Percentiles rank a stretch among this genome's conserved stretches.
Evolutionary conservation across 2,888 invertebrate species (phyloP).

Genomic region (Rhingia rostrata): DNA sequence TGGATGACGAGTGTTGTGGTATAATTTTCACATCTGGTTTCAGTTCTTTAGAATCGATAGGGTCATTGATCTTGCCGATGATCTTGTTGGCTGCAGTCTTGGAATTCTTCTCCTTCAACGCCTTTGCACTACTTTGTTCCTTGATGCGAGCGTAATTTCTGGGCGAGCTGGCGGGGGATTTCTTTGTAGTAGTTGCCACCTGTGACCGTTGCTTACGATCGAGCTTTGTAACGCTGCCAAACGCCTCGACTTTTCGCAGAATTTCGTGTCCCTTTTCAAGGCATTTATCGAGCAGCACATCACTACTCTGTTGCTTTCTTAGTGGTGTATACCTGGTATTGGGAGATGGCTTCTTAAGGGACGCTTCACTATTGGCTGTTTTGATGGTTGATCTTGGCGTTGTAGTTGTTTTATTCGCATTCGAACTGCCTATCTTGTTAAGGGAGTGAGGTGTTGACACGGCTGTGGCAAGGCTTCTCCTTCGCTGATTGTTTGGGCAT

Average conservation of each 20-base stretch:
- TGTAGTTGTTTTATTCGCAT: constrained; percentile 22
- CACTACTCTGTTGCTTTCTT: constrained; percentile 76
- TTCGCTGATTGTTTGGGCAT: constrained; percentile 35
- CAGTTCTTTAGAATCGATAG: constrained; percentile 48
- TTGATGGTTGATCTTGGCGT: constrained; percentile 53
- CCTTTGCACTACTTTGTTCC: constrained; percentile 56
- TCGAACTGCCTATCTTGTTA: constrained; percentile 73
- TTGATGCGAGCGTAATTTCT: constrained; percentile 61
- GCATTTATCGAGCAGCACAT: constrained; percentile 81
- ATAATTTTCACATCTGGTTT: constrained; percentile 13
- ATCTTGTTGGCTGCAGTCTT: constrained; percentile 48
- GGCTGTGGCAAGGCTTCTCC: constrained; percentile 64
- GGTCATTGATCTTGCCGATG: constrained; percentile 23
- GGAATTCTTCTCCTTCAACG: constrained; percentile 44
- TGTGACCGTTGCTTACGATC: constrained; percentile 48
- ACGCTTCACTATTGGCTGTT: constrained; percentile 75
- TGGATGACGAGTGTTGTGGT: constrained; percentile 8
- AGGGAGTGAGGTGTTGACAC: constrained; percentile 75
- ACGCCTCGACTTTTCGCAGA: constrained; percentile 80
- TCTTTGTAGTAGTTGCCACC: constrained; percentile 36
- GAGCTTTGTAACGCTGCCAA: constrained; percentile 74
- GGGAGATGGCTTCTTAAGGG: constrained; percentile 44
- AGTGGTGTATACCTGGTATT: constrained; percentile 23
- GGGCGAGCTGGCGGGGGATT: constrained; percentile 41
- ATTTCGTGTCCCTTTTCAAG: constrained; percentile 82